Conservation (phyloP, 2,797 vertebrate species). For the Megalops cyprinoides region DNA sequence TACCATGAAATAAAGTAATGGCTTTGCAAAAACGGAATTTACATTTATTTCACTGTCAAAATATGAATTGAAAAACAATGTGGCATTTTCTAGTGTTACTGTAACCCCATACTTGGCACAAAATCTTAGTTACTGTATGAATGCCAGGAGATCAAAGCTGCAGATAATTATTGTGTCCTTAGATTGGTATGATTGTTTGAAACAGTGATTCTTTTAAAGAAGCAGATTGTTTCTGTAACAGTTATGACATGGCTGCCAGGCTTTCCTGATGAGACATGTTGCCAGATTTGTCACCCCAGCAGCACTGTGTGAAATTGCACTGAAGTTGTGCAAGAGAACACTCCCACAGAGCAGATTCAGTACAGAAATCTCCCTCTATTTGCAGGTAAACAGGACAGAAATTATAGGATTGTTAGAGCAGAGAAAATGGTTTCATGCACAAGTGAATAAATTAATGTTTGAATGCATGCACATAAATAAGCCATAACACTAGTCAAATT, state of each 20-base stretch:
- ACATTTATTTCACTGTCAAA: slow-evolving; percentile 14
- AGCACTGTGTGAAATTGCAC: background rate
- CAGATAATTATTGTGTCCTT: slow-evolving; percentile 36
- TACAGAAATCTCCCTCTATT: background rate
- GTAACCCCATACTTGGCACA: too few species aligned
- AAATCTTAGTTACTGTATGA: too few species aligned
- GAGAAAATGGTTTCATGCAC: too few species aligned
- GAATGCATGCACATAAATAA: too few species aligned
- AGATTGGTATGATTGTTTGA: slow-evolving; percentile 37
- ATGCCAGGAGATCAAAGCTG: background rate
- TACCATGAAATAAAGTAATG: background rate
- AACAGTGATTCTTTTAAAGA: background rate
- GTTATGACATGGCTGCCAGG: background rate
- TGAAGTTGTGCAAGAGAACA: slow-evolving; percentile 32
- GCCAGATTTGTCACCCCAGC: background rate
- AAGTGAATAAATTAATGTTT: too few species aligned
- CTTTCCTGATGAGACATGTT: background rate
- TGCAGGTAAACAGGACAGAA: background rate
- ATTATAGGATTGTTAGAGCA: background rate
- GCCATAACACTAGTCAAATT: too few species aligned
- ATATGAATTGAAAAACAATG: background rate
- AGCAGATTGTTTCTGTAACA: background rate
- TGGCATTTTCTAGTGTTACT: background rate
- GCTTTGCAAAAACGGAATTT: background rate
- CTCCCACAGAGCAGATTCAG: background rate